Base-by-base conservation (phyloP, 2,888 invertebrate species). In the Syrphus vitripennis region DNA sequence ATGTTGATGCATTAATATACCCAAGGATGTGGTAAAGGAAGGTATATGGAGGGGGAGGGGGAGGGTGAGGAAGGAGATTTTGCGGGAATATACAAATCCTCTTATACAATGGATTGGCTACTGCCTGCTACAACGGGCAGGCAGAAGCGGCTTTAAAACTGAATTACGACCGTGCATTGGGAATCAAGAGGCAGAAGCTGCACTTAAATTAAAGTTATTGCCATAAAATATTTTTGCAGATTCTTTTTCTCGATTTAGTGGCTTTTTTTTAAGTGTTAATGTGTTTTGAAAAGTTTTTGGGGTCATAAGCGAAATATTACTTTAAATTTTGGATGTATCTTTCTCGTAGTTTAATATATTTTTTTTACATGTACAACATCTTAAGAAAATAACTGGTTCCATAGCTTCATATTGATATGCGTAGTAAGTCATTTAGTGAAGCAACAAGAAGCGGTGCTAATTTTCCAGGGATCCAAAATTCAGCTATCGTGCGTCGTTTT, bases 141-240 rank as follows among this genome's bases (percentile, higher is more conserved):
- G 26, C 57, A 71, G 61, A 81, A 84, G 48, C 59, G 65, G 69
- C 53, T 80, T 84, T 50, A 80, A 69, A 76, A 48, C 61, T 77
- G 63, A 76, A 61, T 84, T 72, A 81, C 72, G 67, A 81, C 76
- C 61, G 71, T 59, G 55, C 65, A 79, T 83, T 65, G 65, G 79
- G 42, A 71, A 79, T 71, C 57, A 50, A 65, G 57, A 61, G 69
- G 40, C 50, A 75, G 75, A 63, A 75, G 65, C 37, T 63, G 71
- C 79, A 67, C 26, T 42, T n/a, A 42, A 26, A 42, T 63, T 24
- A 26, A 29, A 63, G 0, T 6, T 42, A 40, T 42, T 29, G 42
- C 12, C 37, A 37, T 42, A 3, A 10, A 2, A 10, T 5, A 4
- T 7, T 61, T 63, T 63, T 63, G 9, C 16, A 19, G n/a, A 14